Percentiles rank a stretch among this genome's conserved stretches.
Conservation (phyloP, 2,113 vertebrate species). For the Craseonycteris thonglongyai region DNA sequence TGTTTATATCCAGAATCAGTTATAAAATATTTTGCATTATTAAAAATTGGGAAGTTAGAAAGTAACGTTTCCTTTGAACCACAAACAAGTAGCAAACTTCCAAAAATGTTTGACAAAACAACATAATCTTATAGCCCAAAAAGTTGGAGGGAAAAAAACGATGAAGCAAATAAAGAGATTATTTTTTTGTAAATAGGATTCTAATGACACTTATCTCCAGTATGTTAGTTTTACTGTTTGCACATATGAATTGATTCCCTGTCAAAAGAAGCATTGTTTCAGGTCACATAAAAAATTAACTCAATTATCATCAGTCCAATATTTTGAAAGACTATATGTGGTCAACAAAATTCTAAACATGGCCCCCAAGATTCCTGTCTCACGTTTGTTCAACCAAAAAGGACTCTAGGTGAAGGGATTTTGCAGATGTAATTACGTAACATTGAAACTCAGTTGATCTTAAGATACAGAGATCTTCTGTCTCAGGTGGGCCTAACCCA, state of each 20-base stretch:
- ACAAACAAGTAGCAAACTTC: conserved; percentile 56
- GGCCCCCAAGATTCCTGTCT: not conserved
- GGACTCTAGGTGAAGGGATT: not conserved
- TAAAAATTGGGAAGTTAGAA: conserved; percentile 58
- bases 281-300: conserved; percentile 6
- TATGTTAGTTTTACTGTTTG: not conserved
- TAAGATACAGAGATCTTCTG: not conserved
- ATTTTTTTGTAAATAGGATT: not conserved
- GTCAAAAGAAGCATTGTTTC: not conserved
- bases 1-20: conserved; percentile 44
- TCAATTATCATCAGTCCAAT: conserved; percentile 17
- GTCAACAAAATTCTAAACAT: not conserved
- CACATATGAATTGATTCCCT: conserved; percentile 21
- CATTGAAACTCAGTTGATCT: not conserved
- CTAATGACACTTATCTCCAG: not conserved
- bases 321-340: not conserved
- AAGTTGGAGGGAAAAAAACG: not conserved
- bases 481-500: not conserved
- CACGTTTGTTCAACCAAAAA: not conserved
- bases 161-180: not conserved
- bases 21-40: conserved; percentile 65
- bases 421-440: not conserved
- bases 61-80: conserved; percentile 45
- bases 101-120: conserved; percentile 48
- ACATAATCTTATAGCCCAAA: not conserved